These are phyloP conservation scores for Sternotherus odoratus DNA, from an alignment of 2,797 vertebrate genomes.

Conservation along the genomic window DNA sequence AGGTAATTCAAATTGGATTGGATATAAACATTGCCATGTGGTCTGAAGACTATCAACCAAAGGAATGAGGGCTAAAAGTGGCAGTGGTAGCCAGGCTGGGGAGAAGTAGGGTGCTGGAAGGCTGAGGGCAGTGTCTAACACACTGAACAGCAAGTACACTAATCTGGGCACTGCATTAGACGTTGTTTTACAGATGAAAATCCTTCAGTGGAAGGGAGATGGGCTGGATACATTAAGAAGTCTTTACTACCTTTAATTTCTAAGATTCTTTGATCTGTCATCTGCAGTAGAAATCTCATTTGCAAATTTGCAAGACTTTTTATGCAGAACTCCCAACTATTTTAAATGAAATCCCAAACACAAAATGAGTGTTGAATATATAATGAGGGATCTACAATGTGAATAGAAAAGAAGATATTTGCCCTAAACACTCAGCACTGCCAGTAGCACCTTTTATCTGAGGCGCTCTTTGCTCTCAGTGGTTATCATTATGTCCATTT, in stretches of 20 bases:
- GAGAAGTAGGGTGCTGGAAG: background rate
- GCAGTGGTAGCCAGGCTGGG: background rate
- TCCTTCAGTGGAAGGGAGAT: background rate
- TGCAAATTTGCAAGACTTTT: background rate
- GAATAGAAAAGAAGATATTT: background rate
- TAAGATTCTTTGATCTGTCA: background rate
- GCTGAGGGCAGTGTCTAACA: background rate
- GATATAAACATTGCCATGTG: background rate
- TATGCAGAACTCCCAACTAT: background rate
- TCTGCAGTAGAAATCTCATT: background rate
- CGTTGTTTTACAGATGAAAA: background rate
- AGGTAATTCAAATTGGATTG: background rate
- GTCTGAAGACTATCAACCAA: background rate
- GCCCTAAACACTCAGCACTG: background rate
- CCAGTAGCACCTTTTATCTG: background rate
- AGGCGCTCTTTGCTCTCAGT: background rate
- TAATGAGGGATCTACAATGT: background rate
- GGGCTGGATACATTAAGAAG: background rate
- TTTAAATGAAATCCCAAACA: background rate
- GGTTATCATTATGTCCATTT: background rate
- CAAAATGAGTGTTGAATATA: background rate
- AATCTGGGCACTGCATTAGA: background rate
- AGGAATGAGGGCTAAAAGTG: background rate
- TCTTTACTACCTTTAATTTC: background rate
- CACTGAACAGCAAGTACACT: background rate